Evolutionary conservation across 2,888 invertebrate species (phyloP).

Genomic region (Lepidochitona cinerea): DNA sequence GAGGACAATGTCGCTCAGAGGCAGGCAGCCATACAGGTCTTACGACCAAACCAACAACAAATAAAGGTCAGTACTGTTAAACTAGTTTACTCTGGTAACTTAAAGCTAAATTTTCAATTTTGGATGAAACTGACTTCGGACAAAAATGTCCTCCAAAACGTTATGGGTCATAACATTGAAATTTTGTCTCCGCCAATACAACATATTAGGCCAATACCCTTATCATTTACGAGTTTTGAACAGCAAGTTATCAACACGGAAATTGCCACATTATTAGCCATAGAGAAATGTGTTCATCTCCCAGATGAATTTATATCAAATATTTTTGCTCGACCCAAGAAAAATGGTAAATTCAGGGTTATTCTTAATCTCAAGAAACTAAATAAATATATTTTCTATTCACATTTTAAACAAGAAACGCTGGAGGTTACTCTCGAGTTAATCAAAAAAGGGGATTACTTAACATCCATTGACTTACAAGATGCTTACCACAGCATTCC

Average conservation of each 20-base stretch:
- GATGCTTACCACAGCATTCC: slow-evolving; percentile 28
- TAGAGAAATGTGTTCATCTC: background rate
- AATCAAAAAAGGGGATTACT: slow-evolving; percentile 7
- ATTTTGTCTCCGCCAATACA: background rate
- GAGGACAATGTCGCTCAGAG: too few species aligned
- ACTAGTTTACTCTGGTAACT: background rate
- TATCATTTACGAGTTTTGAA: background rate
- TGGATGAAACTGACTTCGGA: background rate
- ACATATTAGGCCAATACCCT: background rate
- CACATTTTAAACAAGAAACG: slow-evolving; percentile 31
- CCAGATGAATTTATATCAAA: slow-evolving; percentile 26
- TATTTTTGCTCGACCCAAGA: slow-evolving; percentile 25
- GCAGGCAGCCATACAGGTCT: too few species aligned
- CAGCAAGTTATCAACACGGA: background rate
- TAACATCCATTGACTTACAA: slow-evolving; percentile 23
- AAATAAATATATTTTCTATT: slow-evolving; percentile 22
- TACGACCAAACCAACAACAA: background rate
- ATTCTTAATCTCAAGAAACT: slow-evolving; percentile 28
- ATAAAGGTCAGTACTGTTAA: background rate
- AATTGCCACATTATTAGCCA: background rate
- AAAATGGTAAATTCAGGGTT: slow-evolving; percentile 27
- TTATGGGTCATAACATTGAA: background rate
- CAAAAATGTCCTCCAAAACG: background rate
- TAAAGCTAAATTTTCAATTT: background rate
- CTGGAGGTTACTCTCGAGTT: slow-evolving; percentile 15